phyloP scores from a whole-genome alignment of 2,888 invertebrate genomes.

The Melieria picta region DNA sequence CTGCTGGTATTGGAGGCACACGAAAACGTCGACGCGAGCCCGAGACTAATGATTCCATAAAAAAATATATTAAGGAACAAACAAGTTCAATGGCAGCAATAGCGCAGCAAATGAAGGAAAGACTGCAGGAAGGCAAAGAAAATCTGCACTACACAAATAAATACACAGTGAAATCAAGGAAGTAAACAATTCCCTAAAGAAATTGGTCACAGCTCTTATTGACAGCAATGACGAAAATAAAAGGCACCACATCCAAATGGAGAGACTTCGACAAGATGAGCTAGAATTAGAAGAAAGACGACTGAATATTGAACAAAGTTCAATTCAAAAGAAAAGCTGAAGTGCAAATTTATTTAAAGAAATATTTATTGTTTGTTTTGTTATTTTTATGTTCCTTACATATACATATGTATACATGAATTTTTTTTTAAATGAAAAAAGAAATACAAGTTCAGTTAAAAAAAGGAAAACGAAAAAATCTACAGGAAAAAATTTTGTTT shows the following conservation, averaged over 20 bases:
- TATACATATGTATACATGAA: not conserved
- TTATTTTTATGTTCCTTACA: not conserved
- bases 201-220: not conserved
- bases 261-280: slow-evolving; percentile 9
- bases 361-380: not conserved
- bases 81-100: no score
- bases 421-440: slow-evolving; percentile 1
- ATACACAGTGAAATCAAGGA: not conserved
- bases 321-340: not conserved
- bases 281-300: slow-evolving; percentile 1
- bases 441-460: no score
- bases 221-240: not conserved
- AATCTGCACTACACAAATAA: not conserved
- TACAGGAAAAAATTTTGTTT: not conserved
- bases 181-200: not conserved
- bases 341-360: slow-evolving; percentile 1
- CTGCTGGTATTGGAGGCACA: no score
- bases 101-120: no score
- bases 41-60: no score
- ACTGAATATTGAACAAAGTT: not conserved
- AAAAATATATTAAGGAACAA: no score
- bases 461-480: no score
- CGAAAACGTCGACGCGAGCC: no score
- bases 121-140: not conserved
- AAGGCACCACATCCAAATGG: slow-evolving; percentile 3